These are phyloP conservation scores for Notolepis coatsorum DNA, from an alignment of 2,797 vertebrate species.

Conservation along the genomic window DNA sequence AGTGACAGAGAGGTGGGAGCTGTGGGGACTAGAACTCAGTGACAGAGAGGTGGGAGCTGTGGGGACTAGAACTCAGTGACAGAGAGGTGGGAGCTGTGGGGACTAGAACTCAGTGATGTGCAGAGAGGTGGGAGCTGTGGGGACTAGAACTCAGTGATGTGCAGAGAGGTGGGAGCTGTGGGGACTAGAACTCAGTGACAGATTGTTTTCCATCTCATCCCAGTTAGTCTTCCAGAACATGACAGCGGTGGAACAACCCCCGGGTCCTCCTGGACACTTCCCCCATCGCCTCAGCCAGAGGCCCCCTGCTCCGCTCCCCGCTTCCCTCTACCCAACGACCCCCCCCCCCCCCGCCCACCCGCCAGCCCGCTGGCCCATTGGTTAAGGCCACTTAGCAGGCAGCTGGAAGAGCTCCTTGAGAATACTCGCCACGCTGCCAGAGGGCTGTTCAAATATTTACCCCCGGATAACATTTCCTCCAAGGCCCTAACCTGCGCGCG, in stretches of 20 bases:
- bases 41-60: no score
- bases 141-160: no score
- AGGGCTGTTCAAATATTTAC: constrained; percentile 83
- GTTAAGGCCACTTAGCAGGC: constrained; percentile 46
- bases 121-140: no score
- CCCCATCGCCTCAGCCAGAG: background rate
- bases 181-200: background rate
- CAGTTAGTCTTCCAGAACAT: background rate
- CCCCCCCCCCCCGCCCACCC: constrained; percentile 9
- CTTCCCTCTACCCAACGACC: constrained; percentile 11
- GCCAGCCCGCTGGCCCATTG: constrained; percentile 33
- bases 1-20: no score
- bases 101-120: no score
- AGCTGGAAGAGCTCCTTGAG: constrained; percentile 62
- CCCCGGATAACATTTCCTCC: constrained; percentile 70
- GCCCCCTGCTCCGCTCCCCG: background rate
- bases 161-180: background rate
- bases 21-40: no score
- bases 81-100: no score
- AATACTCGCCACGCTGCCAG: constrained; percentile 60
- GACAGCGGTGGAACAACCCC: background rate
- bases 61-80: no score
- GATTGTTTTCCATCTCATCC: background rate
- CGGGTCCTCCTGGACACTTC: background rate
- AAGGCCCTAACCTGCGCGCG: constrained; percentile 49